Base-by-base conservation (phyloP, 2,888 invertebrate genomes). In the Invenusta paracnida region DNA sequence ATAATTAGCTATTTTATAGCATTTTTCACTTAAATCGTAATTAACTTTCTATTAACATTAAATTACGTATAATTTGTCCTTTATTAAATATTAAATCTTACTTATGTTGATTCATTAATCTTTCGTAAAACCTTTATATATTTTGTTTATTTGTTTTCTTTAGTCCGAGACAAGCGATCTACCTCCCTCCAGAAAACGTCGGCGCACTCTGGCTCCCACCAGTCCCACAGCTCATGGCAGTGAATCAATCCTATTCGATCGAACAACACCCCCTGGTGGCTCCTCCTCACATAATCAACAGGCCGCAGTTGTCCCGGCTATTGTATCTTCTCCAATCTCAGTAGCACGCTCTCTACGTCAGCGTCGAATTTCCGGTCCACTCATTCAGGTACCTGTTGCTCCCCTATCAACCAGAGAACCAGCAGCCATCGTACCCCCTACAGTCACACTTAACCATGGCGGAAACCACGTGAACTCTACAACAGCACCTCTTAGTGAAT, bases 301-400 rank as follows among this genome's bases (percentile, higher is more conserved):
- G 48, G 5, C 48, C 5, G 48, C 17, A 11, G 17, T 48, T 48
- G 17, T 23, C 17, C 23, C 17, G 2, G 17, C 48, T 17, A 5
- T 17, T 5, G 48, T 48, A 17, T 11, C 17, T 17, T 48, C 48
- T 11, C 48, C 48, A 5, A n/a, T n/a, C n/a, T n/a, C n/a, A n/a
- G 73, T 73, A 25, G 73, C 73, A 13, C 73, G 73, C 73, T 73
- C 73, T 73, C 73, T 73, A 2, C 73, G 73, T n/a, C 73, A 73
- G 27, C 11, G 73, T n/a, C 73, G 73, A 5, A 23, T 73, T 23
- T 73, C 73, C 17, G 27, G 27, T 73, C 23, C 73, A 13, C 17
- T 73, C 23, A 23, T 73, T 5, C 11, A 5, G 2, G 48, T 48
- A 11, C 48, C 48, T 5, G 48, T 17, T 5, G 48, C 48, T 48